Conservation (phyloP, 2,113 vertebrate species). For the Gnathonemus longibarbis region DNA sequence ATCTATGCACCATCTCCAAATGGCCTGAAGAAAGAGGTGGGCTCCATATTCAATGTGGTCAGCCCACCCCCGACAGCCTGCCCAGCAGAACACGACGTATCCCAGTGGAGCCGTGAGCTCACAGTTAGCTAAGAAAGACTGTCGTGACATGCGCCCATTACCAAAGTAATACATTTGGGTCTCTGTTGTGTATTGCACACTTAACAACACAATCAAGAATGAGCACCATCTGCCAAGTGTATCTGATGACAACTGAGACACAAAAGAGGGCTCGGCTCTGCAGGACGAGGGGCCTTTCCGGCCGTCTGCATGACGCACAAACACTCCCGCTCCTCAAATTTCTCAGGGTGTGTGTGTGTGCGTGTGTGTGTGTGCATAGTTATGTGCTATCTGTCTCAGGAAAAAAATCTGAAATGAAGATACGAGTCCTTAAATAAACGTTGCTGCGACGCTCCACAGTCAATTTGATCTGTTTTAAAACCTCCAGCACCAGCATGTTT, state of each 20-base stretch:
- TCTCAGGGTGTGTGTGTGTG: neutral
- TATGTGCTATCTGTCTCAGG: neutral
- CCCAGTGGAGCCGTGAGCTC: neutral
- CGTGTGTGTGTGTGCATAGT: neutral
- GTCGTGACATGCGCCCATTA: neutral
- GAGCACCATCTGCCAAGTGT: conserved; percentile 7
- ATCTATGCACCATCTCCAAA: neutral
- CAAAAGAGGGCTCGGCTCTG: neutral
- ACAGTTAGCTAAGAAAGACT: neutral
- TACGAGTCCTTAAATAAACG: neutral
- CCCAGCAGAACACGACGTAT: neutral
- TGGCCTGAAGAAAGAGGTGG: neutral
- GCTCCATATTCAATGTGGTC: neutral
- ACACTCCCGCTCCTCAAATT: neutral
- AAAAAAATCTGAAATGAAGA: neutral
- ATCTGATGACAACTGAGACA: conserved; percentile 6
- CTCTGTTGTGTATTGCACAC: neutral
- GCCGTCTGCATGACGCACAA: neutral
- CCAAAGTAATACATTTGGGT: conserved; percentile 1
- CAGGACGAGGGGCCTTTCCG: neutral
- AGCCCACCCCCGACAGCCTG: neutral
- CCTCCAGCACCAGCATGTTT: neutral
- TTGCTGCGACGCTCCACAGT: neutral
- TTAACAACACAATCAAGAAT: neutral
- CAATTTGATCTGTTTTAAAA: neutral